Evolutionary conservation across 2,888 invertebrate species (phyloP).

Genomic region (Dynastes hyllus): DNA sequence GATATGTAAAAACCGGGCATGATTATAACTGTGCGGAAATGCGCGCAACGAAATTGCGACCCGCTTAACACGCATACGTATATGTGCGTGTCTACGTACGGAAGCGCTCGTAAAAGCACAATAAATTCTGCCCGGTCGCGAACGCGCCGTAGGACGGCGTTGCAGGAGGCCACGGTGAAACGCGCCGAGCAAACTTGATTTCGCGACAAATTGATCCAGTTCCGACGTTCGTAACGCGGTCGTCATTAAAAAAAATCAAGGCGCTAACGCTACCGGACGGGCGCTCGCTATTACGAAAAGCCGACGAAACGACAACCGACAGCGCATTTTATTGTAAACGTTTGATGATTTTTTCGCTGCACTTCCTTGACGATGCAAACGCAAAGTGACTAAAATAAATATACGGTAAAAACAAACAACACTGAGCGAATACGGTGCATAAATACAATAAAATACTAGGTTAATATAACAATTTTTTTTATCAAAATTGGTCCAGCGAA

Average conservation of each 20-base stretch:
- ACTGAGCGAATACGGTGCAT: no score
- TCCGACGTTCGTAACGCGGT: background rate
- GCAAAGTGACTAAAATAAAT: no score
- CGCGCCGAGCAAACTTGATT: conserved; percentile 18
- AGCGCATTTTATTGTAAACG: no score
- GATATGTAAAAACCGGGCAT: background rate
- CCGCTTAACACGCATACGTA: background rate
- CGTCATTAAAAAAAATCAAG: conserved; percentile 28
- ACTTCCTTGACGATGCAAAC: no score
- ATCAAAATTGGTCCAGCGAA: no score
- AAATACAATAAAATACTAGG: no score
- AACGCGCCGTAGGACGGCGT: conserved; percentile 7
- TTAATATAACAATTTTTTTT: no score
- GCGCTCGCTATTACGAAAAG: no score
- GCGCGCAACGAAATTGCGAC: conserved; percentile 6
- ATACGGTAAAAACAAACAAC: no score
- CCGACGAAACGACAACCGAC: no score
- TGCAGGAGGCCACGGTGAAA: background rate
- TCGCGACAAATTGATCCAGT: conserved; percentile 38
- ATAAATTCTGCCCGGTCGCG: conserved; percentile 1
- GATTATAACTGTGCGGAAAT: conserved; percentile 16
- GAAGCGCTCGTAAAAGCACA: background rate
- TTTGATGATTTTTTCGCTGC: no score
- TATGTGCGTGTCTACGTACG: background rate
- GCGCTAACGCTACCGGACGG: no score